phyloP scores from a whole-genome alignment of 2,797 vertebrate species.

The Aselliscus stoliczkanus region DNA sequence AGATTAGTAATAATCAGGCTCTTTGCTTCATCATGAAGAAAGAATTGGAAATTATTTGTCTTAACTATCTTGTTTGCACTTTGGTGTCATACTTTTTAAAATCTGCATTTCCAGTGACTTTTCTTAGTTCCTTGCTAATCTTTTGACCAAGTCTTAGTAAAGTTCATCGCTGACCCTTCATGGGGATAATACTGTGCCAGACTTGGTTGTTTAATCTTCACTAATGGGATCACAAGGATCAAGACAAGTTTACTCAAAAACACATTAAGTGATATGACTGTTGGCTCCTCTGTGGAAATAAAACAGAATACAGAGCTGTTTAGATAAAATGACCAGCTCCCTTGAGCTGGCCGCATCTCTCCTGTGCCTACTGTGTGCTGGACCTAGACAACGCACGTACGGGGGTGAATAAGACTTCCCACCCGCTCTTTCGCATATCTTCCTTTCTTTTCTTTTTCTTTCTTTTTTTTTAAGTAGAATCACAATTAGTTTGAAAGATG shows the following conservation, averaged over 20 bases:
- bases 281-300: neutral
- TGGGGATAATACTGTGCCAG: neutral
- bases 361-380: neutral
- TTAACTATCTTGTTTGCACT: neutral
- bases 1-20: neutral
- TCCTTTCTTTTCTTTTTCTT: neutral
- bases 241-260: neutral
- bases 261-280: neutral
- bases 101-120: neutral
- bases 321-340: neutral
- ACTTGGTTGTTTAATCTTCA: neutral
- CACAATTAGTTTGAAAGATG: conserved; percentile 14
- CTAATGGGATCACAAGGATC: conserved; percentile 34
- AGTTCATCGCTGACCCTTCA: neutral
- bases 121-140: neutral
- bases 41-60: conserved; percentile 5
- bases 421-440: neutral
- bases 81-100: neutral
- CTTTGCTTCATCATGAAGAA: neutral
- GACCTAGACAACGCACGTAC: rapidly evolving
- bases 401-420: neutral
- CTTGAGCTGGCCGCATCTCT: neutral
- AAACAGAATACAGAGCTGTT: neutral
- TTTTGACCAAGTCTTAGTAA: neutral
- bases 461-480: neutral